Base-by-base conservation (phyloP, 1,140 invertebrate species). In the Calliphora vicina region DNA sequence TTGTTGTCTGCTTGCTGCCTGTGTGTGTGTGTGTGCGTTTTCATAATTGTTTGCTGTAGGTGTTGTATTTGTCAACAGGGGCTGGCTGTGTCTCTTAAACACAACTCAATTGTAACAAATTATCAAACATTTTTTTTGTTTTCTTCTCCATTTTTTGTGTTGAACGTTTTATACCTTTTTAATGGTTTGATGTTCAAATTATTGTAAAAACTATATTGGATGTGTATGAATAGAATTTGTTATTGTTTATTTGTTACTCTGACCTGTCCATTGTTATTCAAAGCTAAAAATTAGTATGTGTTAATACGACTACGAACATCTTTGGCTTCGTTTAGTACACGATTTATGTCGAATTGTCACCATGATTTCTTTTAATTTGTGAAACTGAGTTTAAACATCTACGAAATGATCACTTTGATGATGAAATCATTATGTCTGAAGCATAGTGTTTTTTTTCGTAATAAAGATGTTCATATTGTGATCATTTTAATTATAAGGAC, bases 1-100 rank as follows among this genome's bases (percentile, higher is more conserved):
- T 25, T 23, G 45, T 50, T 45, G 35, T 43, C 6, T 73, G 3
- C 2, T 76, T 76, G n/a, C n/a, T 10, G 35, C 27, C 42, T 78
- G 23, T 45, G 10, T 25, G 9, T 29, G 74, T 78, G n/a, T 20
- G 25, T 2, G 17, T 76, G 15, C 12, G n/a, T n/a, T n/a, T n/a
- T n/a, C n/a, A 76, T 76, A 13, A 12, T 50, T 74, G n/a, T 25
- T 23, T 78, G 74, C n/a, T 45, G 35, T 78, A 43, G 74, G n/a
- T 78, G 74, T 43, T 78, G 12, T 78, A 23, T 78, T 78, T 26
- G 73, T 78, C 61, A 67, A 67, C 61, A 67, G 61, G 20, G 61
- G 20, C 61, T 67, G n/a, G 20, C n/a, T 67, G 61, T 50, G 50
- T 57, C 50, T n/a, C 45, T 50, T 17, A 13, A 50, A 23, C 9